These are phyloP conservation scores for Zaprionus obscuricornis DNA, from an alignment of 2,888 invertebrate species.

Conservation along the genomic window DNA sequence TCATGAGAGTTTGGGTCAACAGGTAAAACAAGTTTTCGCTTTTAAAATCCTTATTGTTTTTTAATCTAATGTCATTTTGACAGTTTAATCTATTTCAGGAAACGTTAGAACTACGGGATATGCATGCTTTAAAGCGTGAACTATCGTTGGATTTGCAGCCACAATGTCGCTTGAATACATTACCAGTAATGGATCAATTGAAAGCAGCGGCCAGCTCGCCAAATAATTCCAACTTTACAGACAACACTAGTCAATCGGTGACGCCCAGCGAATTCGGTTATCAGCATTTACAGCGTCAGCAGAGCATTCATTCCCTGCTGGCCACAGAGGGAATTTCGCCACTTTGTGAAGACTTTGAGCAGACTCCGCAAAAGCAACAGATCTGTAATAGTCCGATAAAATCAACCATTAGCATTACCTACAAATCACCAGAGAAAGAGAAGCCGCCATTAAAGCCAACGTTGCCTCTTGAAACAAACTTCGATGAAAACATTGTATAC, in stretches of 20 bases:
- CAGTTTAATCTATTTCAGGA: constrained; percentile 56
- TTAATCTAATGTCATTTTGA: not conserved
- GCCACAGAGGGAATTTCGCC: constrained; percentile 82
- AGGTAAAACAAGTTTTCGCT: too few relatives aligned
- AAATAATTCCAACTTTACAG: constrained; percentile 82
- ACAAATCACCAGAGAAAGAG: constrained; percentile 86
- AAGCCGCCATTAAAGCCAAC: constrained; percentile 62
- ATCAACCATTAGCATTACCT: constrained; percentile 89
- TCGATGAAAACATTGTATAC: constrained; percentile 86
- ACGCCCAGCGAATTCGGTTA: constrained; percentile 84
- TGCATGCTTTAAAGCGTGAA: constrained; percentile 82
- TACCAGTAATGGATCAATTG: constrained; percentile 70
- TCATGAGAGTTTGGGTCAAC: constrained; percentile 79
- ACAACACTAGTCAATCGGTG: constrained; percentile 84
- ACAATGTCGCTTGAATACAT: too few relatives aligned
- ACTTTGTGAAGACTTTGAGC: constrained; percentile 81
- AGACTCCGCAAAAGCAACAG: constrained; percentile 71
- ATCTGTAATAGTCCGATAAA: constrained; percentile 85
- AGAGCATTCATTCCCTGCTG: constrained; percentile 81
- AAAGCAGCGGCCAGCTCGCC: constrained; percentile 73
- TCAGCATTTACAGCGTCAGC: constrained; percentile 82
- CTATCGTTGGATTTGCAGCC: constrained; percentile 82
- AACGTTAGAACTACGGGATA: constrained; percentile 81
- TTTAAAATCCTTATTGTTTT: not conserved
- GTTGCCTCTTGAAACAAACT: constrained; percentile 85